A percentile compares a stretch with the other conserved stretches of the same genome.
These are phyloP conservation scores for Rhinoraja longicauda DNA, from an alignment of 2,797 vertebrate species.

Conservation along the genomic window DNA sequence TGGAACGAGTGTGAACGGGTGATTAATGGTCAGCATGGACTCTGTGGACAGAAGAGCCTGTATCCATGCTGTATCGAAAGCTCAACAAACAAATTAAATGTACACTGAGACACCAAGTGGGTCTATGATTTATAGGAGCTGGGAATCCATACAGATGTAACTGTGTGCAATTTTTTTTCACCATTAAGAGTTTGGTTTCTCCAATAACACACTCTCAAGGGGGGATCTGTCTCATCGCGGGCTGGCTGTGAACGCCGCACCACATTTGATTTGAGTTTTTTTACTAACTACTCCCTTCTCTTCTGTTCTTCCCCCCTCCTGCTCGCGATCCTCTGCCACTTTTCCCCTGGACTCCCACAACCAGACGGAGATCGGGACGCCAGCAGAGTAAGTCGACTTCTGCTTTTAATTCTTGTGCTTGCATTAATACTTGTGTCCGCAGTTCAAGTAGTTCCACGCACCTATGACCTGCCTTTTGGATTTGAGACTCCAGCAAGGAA, in stretches of 20 bases:
- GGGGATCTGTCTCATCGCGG: background rate
- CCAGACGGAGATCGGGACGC: conserved; percentile 9
- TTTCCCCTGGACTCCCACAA: background rate
- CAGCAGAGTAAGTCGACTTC: conserved; percentile 14
- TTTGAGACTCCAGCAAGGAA: too few relatives aligned
- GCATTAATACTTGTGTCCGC: too few relatives aligned
- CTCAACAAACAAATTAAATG: background rate
- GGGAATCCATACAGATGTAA: background rate
- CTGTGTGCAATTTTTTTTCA: background rate
- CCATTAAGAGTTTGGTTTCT: background rate
- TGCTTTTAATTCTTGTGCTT: background rate
- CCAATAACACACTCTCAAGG: background rate
- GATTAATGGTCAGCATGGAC: too few relatives aligned
- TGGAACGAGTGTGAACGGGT: too few relatives aligned
- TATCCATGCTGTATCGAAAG: too few relatives aligned
- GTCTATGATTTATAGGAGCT: background rate
- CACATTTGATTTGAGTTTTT: background rate
- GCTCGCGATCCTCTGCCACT: background rate
- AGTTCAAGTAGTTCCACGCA: too few relatives aligned
- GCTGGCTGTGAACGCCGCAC: background rate
- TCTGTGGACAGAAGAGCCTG: too few relatives aligned
- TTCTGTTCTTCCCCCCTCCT: background rate
- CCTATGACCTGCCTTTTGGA: too few relatives aligned
- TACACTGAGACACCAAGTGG: background rate
- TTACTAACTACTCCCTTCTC: background rate